These are phyloP conservation scores for Unio pictorum DNA, from an alignment of 2,888 invertebrate species.

Conservation along the genomic window DNA sequence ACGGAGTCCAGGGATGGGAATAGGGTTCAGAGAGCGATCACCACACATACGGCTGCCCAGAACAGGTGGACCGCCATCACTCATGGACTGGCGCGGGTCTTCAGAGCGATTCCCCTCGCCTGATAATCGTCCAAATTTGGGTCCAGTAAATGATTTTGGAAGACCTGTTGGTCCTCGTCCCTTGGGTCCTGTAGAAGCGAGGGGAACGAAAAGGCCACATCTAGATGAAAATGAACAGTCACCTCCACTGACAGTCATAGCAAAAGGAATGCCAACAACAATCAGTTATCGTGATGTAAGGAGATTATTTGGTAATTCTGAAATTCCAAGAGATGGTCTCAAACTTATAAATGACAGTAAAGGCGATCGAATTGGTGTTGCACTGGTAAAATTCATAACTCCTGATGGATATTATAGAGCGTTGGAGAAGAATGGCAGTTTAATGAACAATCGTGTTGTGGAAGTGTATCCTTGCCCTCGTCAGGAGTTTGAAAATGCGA, in stretches of 20 bases:
- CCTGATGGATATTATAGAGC: slow-evolving; percentile 82
- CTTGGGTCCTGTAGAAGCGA: slow-evolving; percentile 2
- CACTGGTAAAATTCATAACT: slow-evolving; percentile 84
- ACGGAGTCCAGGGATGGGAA: slow-evolving; percentile 3
- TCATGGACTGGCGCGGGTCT: neutral
- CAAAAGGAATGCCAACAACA: slow-evolving; percentile 76
- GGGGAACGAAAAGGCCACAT: slow-evolving; percentile 21
- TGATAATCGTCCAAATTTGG: neutral
- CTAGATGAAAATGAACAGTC: slow-evolving; percentile 1
- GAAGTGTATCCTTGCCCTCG: slow-evolving; percentile 81
- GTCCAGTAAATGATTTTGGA: slow-evolving; percentile 1
- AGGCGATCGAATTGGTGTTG: slow-evolving; percentile 84
- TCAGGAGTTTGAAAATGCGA: slow-evolving; percentile 81
- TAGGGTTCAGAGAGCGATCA: neutral
- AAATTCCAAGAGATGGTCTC: slow-evolving; percentile 86
- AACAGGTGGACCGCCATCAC: slow-evolving; percentile 5
- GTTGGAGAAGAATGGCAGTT: slow-evolving; percentile 77
- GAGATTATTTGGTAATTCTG: slow-evolving; percentile 84
- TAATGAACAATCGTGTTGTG: slow-evolving; percentile 80
- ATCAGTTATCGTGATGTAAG: slow-evolving; percentile 87
- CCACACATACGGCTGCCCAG: neutral
- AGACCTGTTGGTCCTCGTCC: neutral
- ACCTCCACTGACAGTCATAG: slow-evolving; percentile 13
- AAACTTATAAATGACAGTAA: slow-evolving; percentile 87
- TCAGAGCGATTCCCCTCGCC: slow-evolving; percentile 1